Base-by-base conservation (phyloP, 2,797 vertebrate species). In the Chanos chanos region DNA sequence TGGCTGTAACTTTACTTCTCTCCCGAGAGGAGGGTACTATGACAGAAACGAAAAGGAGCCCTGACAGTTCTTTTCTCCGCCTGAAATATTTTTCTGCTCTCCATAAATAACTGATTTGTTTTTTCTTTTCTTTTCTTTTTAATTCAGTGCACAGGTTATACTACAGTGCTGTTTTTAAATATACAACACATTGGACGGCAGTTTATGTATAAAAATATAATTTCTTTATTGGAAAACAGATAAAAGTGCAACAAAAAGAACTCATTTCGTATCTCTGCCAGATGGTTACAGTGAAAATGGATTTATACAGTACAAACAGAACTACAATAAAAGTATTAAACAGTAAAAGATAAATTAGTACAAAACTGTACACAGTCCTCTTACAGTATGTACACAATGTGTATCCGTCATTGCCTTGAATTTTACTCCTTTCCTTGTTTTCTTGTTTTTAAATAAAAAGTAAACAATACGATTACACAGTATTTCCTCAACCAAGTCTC, bases 351-450 rank as follows among this genome's bases (percentile, higher is more conserved):
- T 83, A 82, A 84, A 75, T 83, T 83, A 78, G 74, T 82, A 85
- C 77, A 81, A 78, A 84, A 77, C 79, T 78, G 80, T 83, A 83
- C 80, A 83, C 51, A 61, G 76, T 77, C 78, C 60, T 72, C 57
- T 81, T 71, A 79, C 75, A 79, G 61, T 78, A 83, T 81, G 83
- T 80, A 81, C 77, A 84, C 41, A 48, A 58, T 50, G 57, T 70
- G 61, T 43, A 68, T 75, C 77, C 63, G 37, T 52, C 65, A 61
- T 71, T 60, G 56, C 40, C 10, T 40, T 40, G 39, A 40, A 51
- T 49, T 28, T 43, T 61, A 70, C 56, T 53, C 27, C 33, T 55
- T 60, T 73, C 43, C 18, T 22, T 56, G 9, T 28, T 45, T 18
- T 7, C 54, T 51, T 52, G 12, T 44, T 50, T 70, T 72, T 77